Base-by-base conservation (phyloP, 92 coral and sea anemone genomes). In the Porites rus region DNA sequence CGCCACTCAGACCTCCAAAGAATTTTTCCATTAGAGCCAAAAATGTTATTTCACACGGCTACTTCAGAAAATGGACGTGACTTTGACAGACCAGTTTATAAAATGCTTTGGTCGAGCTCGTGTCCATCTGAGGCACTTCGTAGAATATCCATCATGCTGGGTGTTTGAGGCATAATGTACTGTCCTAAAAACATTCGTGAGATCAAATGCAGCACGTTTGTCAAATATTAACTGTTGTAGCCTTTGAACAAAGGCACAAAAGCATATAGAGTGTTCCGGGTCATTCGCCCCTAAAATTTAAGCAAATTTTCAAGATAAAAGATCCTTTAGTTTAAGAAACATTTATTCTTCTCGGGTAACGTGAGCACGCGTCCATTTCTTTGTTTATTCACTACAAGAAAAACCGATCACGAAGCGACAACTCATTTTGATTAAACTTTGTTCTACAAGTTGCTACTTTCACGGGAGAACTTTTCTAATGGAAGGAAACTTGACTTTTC, bases 1-100 rank as follows among this genome's bases (percentile, higher is more conserved):
- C 99, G 99, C 99, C 99, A 90, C 79, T 76, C 76, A 92, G 99
- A 97, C 99, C 99, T 87, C 86, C 91, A 86, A 97, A 95, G 99
- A 96, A 97, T 97, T 95, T 94, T 92, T 79, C 90, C 86, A 92
- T 93, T 84, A 93, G 84, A 91, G 89, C 93, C 93, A 95, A 90
- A 92, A 93, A 91, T 86, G 90, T 82, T 84, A 79, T 88, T 84
- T 92, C 80, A 74, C 88, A 72, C 87, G 73, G 73, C 21, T 83
- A 63, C 72, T 60, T 72, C 52, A n/a, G 54, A 50, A 14, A 7
- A 43, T 63, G 24, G 51, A 73, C 24, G 28, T 51, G 56, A 83
- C 53, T 38, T 43, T 51, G 79, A 82, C 72, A 73, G 86, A 60
- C 71, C 72, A 60, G 69, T 79, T 63, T 72, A 13, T 25, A 59